Conservation (phyloP, 2,888 invertebrate species). For the Sesia bembeciformis region DNA sequence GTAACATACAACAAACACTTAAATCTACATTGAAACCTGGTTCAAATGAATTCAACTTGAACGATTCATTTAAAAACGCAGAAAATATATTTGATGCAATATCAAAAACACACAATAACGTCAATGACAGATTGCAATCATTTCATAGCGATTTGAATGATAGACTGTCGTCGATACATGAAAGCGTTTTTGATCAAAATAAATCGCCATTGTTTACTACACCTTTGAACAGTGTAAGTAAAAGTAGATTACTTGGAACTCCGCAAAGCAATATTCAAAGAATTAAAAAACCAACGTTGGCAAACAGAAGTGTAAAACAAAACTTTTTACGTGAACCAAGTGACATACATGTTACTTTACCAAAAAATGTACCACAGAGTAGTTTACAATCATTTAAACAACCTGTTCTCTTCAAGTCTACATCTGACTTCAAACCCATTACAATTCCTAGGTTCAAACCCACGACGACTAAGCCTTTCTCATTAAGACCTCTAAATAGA, state of each 20-base stretch:
- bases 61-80: neutral
- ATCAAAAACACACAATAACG: slow-evolving; percentile 30
- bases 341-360: neutral
- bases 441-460: neutral
- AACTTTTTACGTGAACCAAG: neutral
- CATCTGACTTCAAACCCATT: neutral
- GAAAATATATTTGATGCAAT: slow-evolving; percentile 30
- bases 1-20: slow-evolving; percentile 30
- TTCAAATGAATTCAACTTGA: neutral
- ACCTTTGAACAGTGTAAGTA: neutral
- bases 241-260: neutral
- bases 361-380: neutral
- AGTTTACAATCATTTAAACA: neutral
- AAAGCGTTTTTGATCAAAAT: slow-evolving; percentile 2
- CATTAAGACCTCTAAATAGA: neutral
- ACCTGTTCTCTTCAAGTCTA: too few species aligned
- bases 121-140: slow-evolving; percentile 44
- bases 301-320: neutral
- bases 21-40: slow-evolving; percentile 21
- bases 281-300: neutral
- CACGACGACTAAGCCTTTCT: neutral
- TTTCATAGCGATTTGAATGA: slow-evolving; percentile 47
- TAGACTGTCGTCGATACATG: neutral
- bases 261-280: neutral
- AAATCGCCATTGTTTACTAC: neutral